phyloP scores from a whole-genome alignment of 1,140 invertebrate genomes.

The Caenorhabditis tropicalis region DNA sequence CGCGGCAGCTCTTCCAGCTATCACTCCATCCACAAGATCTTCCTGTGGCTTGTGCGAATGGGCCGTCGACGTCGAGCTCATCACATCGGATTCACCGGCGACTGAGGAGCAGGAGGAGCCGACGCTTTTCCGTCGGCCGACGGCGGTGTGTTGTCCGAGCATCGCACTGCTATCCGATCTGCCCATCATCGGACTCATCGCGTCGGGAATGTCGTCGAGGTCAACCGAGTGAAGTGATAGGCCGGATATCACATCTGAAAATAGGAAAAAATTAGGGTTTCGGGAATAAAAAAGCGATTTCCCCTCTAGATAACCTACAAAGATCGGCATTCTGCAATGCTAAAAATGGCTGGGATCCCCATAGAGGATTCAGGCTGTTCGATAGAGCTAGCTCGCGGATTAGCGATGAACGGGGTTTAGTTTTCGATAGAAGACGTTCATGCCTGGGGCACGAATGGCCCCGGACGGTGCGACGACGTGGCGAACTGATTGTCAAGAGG shows the following conservation, averaged over 20 bases:
- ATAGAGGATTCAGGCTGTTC: background rate
- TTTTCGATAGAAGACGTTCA: too few relatives aligned
- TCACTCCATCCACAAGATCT: slow-evolving; percentile 61
- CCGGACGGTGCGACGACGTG: background rate
- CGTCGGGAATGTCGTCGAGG: slow-evolving; percentile 53
- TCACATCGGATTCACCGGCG: slow-evolving; percentile 21
- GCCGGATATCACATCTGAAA: slow-evolving; percentile 59
- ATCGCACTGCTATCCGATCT: background rate
- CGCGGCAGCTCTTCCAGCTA: slow-evolving; percentile 88
- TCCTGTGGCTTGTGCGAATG: background rate
- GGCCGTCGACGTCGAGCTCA: slow-evolving; percentile 20
- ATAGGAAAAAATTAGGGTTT: background rate
- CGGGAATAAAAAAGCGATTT: background rate
- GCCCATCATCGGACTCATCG: slow-evolving; percentile 37
- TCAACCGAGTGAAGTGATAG: slow-evolving; percentile 56
- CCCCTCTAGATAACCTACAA: background rate
- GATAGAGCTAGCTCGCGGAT: slow-evolving; percentile 6
- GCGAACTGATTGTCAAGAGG: background rate
- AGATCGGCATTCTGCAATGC: slow-evolving; percentile 44
- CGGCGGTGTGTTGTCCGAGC: background rate
- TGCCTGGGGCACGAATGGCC: slow-evolving; percentile 27
- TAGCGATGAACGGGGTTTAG: background rate
- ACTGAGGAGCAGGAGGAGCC: slow-evolving; percentile 17
- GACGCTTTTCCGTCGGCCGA: slow-evolving; percentile 38
- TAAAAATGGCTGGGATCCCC: slow-evolving; percentile 21